Evolutionary conservation across 2,113 vertebrate genomes (phyloP).

Genomic region (Axis porcinus): DNA sequence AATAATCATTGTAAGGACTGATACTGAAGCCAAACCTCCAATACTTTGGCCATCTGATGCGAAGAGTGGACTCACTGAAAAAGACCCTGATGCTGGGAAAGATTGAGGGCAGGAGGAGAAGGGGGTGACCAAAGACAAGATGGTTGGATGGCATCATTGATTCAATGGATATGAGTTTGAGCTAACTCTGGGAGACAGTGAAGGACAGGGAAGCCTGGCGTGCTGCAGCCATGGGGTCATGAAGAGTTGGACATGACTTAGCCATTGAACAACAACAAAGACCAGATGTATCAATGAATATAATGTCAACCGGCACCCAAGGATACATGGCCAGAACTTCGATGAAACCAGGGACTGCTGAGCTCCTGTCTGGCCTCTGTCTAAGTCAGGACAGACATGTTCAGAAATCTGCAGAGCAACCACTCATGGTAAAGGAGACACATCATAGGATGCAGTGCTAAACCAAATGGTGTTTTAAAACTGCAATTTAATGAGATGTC

Average conservation of each 20-base stretch:
- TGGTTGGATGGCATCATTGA: neutral
- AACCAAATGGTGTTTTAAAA: neutral
- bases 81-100: neutral
- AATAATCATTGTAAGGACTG: neutral
- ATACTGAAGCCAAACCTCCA: neutral
- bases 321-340: rapidly evolving
- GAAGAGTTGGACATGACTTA: neutral
- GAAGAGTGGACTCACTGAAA: neutral
- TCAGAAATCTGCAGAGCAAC: neutral
- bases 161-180: neutral
- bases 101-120: neutral
- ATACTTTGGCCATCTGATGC: neutral
- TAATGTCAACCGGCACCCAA: neutral
- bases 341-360: rapidly evolving
- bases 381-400: neutral
- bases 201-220: neutral
- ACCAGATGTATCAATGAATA: rapidly evolving
- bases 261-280: neutral
- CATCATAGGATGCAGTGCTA: neutral
- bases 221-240: neutral
- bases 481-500: neutral
- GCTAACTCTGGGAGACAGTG: neutral
- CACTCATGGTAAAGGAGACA: neutral
- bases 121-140: rapidly evolving
- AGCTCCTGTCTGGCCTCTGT: neutral